A percentile compares a stretch with the other conserved stretches of the same genome.
These are phyloP conservation scores for Notothenia rossii DNA, from an alignment of 2,113 vertebrate species.

Conservation along the genomic window DNA sequence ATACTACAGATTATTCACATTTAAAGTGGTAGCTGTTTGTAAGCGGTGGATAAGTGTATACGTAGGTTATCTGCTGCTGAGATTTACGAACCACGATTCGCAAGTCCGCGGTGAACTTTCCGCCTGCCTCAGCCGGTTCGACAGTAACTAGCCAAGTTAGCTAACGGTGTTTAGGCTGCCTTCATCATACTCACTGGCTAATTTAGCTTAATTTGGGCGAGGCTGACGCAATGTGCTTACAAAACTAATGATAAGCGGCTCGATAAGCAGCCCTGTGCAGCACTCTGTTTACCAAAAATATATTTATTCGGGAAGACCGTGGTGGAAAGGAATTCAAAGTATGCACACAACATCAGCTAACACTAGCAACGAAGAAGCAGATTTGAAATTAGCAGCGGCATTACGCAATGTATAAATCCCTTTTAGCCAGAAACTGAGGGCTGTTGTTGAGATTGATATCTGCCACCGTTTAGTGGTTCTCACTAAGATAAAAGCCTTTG, in stretches of 20 bases:
- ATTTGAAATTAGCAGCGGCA: constrained; percentile 65
- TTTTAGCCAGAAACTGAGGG: constrained; percentile 36
- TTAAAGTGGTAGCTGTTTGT: background rate
- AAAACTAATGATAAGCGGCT: constrained; percentile 32
- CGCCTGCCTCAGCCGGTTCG: constrained; percentile 65
- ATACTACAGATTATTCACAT: background rate
- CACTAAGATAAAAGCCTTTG: constrained; percentile 43
- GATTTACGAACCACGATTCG: constrained; percentile 59
- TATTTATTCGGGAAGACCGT: constrained; percentile 61
- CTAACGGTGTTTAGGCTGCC: constrained; percentile 66
- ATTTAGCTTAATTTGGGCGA: constrained; percentile 60
- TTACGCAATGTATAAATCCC: constrained; percentile 43
- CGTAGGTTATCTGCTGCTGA: constrained; percentile 29
- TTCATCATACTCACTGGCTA: constrained; percentile 52
- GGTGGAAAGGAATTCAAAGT: constrained; percentile 76
- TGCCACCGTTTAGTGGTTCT: constrained; percentile 28
- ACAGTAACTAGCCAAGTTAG: constrained; percentile 72
- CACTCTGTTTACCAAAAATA: constrained; percentile 50
- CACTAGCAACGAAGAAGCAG: constrained; percentile 54
- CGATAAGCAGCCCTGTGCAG: background rate
- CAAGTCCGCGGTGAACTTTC: constrained; percentile 77
- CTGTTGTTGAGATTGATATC: constrained; percentile 10
- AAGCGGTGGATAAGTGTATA: background rate
- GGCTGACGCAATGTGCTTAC: constrained; percentile 27
- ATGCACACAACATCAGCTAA: constrained; percentile 75